Evolutionary conservation across 2,113 vertebrate genomes (phyloP), one percentile per base, ranked within the genome.

Genomic region (Spermophilus dauricus): DNA sequence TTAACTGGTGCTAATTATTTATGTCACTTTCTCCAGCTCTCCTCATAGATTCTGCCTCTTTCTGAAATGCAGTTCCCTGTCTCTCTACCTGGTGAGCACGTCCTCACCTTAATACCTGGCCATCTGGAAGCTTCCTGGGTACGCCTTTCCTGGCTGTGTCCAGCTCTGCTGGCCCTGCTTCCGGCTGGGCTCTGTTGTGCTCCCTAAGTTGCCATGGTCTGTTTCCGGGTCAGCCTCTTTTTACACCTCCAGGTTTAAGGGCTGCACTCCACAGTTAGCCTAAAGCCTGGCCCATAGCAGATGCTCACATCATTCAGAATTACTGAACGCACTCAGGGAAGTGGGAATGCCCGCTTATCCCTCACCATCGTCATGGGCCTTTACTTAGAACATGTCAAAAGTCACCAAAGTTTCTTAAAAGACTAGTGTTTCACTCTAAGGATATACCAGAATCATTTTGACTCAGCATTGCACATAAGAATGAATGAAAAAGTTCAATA

Each of bases 391-490:
- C 2, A 3, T 16, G 10, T 48, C n/a, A 53, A 56, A 34, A 30
- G 32, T 53, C 34, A 86, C 82, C 53, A 30, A 8, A 72, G 28
- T 61, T 28, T 75, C 77, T 85, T n/a, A 51, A 53, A 76, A 86
- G 58, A 82, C 17, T 37, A 42, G 8, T n/a, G 30, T 65, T 82
- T 86, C 10, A 53, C 26, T 24, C 42, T 58, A 78, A 77, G 37
- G 14, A 61, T 22, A 45, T 8, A 30, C 56, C n/a, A 61, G 17
- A 89, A 86, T 56, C 45, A 72, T 70, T 58, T 88, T 45, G 53
- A 84, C 39, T 84, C 89, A 32, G 1, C 24, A 28, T 72, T 90
- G 61, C 28, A 89, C 39, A 1, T 94, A 65, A 88, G 72, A 86
- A 65, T 39, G 61, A 58, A 30, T 75, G 32, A 34, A 75, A 67